Evolutionary conservation across 2,797 vertebrate species (phyloP).

Genomic region (Agapornis canus): DNA sequence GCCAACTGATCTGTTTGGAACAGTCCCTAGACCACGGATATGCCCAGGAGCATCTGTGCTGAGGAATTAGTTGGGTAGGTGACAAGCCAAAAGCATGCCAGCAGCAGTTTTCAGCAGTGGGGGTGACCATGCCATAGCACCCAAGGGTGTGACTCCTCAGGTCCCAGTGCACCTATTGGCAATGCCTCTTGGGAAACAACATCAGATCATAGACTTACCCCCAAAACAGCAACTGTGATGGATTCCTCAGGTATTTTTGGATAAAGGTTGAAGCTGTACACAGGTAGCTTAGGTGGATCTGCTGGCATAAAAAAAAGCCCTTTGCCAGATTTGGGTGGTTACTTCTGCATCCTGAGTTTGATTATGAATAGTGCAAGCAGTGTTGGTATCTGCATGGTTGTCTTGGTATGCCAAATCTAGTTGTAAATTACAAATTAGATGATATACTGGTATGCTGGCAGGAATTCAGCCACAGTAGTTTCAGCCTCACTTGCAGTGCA

Average conservation of each 20-base stretch:
- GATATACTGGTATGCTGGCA: background rate
- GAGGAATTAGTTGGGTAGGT: background rate
- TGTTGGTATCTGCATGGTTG: background rate
- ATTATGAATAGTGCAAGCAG: background rate
- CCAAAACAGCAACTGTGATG: background rate
- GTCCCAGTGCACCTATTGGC: background rate
- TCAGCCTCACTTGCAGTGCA: background rate
- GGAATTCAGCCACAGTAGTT: background rate
- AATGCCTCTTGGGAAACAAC: background rate
- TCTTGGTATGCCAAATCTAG: background rate
- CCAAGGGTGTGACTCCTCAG: rapidly evolving
- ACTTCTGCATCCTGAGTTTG: background rate
- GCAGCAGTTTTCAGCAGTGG: background rate
- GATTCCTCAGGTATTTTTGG: background rate
- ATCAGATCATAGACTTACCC: background rate
- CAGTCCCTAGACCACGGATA: rapidly evolving
- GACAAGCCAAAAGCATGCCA: background rate
- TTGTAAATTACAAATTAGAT: too few relatives aligned
- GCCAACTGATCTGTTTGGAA: background rate
- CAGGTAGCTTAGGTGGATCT: background rate
- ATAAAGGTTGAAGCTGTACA: background rate
- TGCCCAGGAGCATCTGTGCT: background rate
- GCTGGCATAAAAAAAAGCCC: background rate
- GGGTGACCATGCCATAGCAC: background rate
- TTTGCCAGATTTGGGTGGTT: rapidly evolving